A percentile compares a stretch with the other conserved stretches of the same genome.
Evolutionary conservation across 2,113 vertebrate genomes (phyloP).

Genomic region (Phalacrocorax brasilianus): DNA sequence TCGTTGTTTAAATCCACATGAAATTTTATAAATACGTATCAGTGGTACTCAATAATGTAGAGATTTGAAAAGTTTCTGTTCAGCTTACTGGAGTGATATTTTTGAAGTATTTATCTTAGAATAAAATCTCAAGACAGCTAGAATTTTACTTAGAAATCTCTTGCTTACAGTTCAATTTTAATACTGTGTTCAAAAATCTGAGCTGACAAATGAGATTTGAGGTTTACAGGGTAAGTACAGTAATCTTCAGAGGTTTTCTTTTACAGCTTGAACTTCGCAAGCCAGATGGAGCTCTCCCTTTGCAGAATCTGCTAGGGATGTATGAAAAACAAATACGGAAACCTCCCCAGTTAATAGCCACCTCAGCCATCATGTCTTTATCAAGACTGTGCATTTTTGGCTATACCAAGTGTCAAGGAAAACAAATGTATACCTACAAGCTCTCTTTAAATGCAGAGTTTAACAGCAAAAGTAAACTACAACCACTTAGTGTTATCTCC

Average conservation of each 20-base stretch:
- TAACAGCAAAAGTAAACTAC: conserved; percentile 23
- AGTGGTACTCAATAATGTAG: neutral
- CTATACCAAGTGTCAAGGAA: neutral
- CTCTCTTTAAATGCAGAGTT: neutral
- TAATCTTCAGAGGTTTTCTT: neutral
- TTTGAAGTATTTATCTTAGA: neutral
- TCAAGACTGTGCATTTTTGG: neutral
- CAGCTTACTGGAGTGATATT: neutral
- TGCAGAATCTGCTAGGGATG: neutral
- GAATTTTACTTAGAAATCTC: neutral
- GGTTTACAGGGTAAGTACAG: neutral
- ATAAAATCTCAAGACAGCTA: neutral
- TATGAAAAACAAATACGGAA: neutral
- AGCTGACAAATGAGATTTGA: conserved; percentile 18
- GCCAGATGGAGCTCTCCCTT: neutral
- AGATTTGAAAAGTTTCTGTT: neutral
- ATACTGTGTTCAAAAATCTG: neutral
- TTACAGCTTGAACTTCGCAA: neutral
- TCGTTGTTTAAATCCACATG: neutral
- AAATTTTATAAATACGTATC: neutral
- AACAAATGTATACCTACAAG: neutral
- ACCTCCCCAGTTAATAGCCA: neutral
- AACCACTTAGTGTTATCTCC: neutral
- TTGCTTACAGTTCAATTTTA: neutral
- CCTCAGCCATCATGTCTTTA: neutral